Conservation (phyloP, 1,140 invertebrate species). For the Calliphora vicina region DNA sequence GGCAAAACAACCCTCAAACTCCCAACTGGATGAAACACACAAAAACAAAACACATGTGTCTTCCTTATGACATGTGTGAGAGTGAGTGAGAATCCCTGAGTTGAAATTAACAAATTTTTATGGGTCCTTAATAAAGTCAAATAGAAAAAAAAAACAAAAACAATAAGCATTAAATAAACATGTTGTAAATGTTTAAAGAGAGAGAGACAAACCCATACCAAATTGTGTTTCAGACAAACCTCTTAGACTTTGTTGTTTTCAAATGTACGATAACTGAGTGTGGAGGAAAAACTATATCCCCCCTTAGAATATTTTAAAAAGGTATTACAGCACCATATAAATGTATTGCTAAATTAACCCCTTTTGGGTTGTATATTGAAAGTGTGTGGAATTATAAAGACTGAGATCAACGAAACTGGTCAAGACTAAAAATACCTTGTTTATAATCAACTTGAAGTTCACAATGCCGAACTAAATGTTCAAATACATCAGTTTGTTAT, state of each 20-base stretch:
- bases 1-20: neutral
- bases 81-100: neutral
- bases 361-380: too few relatives aligned
- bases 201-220: neutral
- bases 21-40: too few relatives aligned
- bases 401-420: too few relatives aligned
- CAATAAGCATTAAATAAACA: constrained; percentile 1
- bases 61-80: neutral
- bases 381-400: too few relatives aligned
- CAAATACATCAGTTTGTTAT: too few relatives aligned
- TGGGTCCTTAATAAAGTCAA: neutral
- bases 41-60: neutral
- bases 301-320: too few relatives aligned
- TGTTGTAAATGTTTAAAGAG: neutral
- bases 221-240: neutral
- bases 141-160: neutral
- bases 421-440: too few relatives aligned
- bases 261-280: neutral
- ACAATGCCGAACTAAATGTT: too few relatives aligned
- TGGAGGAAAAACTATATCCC: neutral
- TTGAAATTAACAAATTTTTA: neutral
- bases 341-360: too few relatives aligned
- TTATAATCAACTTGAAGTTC: too few relatives aligned
- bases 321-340: too few relatives aligned
- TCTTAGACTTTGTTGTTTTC: neutral